These are phyloP conservation scores for Oostethus manadensis DNA, from an alignment of 2,113 vertebrate species.

Conservation along the genomic window DNA sequence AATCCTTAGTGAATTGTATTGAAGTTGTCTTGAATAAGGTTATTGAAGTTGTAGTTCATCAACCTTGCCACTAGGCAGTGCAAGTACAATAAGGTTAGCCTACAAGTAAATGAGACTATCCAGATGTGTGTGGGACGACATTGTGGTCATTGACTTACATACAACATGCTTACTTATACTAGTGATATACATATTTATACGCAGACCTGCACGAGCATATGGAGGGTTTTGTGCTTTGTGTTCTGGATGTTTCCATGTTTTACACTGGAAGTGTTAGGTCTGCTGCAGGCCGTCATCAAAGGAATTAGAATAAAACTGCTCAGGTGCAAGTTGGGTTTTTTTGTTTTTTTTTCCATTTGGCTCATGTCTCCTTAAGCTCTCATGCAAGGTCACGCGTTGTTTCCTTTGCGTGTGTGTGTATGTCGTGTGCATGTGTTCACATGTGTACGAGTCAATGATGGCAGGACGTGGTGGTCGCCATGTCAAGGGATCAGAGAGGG, in stretches of 20 bases:
- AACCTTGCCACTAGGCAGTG: not conserved
- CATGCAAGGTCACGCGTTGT: conserved; percentile 14
- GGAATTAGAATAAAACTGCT: conserved; percentile 7
- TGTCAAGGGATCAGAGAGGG: conserved; percentile 33
- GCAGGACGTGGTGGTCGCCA: conserved; percentile 7
- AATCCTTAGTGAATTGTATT: no score
- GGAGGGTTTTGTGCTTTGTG: not conserved
- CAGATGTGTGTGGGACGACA: not conserved
- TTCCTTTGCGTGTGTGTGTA: conserved; percentile 4
- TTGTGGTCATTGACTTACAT: not conserved
- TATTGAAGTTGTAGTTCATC: not conserved
- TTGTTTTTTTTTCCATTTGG: conserved; percentile 26
- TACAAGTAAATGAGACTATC: not conserved
- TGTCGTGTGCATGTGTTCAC: not conserved
- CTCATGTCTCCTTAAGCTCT: not conserved
- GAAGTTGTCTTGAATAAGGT: not conserved
- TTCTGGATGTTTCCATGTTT: not conserved
- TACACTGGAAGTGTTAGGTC: not conserved
- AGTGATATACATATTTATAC: no score
- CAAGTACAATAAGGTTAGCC: not conserved
- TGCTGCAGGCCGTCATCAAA: not conserved
- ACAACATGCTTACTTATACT: no score
- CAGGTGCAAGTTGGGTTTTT: conserved; percentile 3
- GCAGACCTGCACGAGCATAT: no score
- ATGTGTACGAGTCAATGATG: not conserved